Base-by-base conservation (phyloP, 2,888 invertebrate species). In the Rhagium mordax region DNA sequence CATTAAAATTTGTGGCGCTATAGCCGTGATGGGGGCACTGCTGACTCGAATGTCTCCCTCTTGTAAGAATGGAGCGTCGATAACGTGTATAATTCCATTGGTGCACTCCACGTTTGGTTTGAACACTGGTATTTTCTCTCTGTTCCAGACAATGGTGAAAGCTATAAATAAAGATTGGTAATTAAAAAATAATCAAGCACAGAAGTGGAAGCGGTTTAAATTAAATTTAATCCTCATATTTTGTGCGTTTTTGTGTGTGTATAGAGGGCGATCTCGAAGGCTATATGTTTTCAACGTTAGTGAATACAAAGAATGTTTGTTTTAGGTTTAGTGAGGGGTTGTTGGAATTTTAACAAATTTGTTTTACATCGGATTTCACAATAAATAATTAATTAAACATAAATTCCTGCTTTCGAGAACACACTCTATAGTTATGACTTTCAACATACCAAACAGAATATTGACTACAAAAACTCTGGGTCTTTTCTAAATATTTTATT, bases 1-100 rank as follows among this genome's bases (percentile, higher is more conserved):
- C 84, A 87, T 87, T 71, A 89, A 74, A 62, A 89, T 77, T 75
- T 88, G 87, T 21, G 88, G 86, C 66, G 85, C 83, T 29, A 88
- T 71, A 80, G 79, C 61, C 16, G 78, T 24, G 53, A 64, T 59
- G 10, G 80, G 55, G 24, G 87, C 86, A 33, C 87, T 88, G 70
- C 92, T 93, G 71, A 94, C 94, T 78, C 92, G 91, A 76, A 97
- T 93, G 88, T 98, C 97, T 83, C 93, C 93, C 83, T 95, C 95
- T 84, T 92, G 91, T 74, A 97, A 89, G 85, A 98, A 93, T 4
- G 97, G 97, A 79, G 91, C 91, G 86, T 97, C 97, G 84, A 98
- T 96, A 76, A 97, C 96, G 88, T 98, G 98, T 81, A 98, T 97
- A 81, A 97, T 94, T 65, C 98, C 98, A 86, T 98, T 98, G 87